Evolutionary conservation across 1,140 invertebrate genomes (phyloP).

Genomic region (Drosophila sucinea): DNA sequence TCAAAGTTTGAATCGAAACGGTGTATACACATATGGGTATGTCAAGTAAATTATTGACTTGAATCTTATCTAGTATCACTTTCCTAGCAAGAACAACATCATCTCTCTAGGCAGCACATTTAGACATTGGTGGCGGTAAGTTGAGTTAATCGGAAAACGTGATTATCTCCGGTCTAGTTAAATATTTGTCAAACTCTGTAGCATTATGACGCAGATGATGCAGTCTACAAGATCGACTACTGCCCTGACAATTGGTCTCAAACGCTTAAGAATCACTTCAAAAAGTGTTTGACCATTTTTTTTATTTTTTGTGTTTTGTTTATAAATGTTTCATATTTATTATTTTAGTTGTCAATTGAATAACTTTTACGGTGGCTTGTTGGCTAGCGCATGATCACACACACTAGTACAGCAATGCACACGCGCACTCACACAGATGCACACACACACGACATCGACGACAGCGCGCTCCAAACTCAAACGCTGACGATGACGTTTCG

Average conservation of each 20-base stretch:
- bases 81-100: neutral
- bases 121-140: neutral
- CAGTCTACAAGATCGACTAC: neutral
- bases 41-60: neutral
- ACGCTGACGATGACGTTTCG: conserved; percentile 76
- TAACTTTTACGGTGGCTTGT: conserved; percentile 48
- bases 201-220: neutral
- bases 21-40: too few species aligned
- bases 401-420: conserved; percentile 44
- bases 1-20: too few species aligned
- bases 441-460: conserved; percentile 36
- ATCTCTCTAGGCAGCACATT: neutral
- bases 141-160: neutral
- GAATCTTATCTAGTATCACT: neutral
- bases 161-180: conserved; percentile 6
- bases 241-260: too few species aligned
- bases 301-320: neutral
- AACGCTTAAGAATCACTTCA: too few species aligned
- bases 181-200: neutral
- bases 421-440: conserved; percentile 54
- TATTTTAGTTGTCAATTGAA: conserved; percentile 69
- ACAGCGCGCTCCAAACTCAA: conserved; percentile 46
- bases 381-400: conserved; percentile 49
- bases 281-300: neutral
- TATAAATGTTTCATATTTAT: conserved; percentile 39